A percentile compares a stretch with the other conserved stretches of the same genome.
These are phyloP conservation scores for Pyrrhia umbra DNA, from an alignment of 2,888 invertebrate species.

Conservation along the genomic window DNA sequence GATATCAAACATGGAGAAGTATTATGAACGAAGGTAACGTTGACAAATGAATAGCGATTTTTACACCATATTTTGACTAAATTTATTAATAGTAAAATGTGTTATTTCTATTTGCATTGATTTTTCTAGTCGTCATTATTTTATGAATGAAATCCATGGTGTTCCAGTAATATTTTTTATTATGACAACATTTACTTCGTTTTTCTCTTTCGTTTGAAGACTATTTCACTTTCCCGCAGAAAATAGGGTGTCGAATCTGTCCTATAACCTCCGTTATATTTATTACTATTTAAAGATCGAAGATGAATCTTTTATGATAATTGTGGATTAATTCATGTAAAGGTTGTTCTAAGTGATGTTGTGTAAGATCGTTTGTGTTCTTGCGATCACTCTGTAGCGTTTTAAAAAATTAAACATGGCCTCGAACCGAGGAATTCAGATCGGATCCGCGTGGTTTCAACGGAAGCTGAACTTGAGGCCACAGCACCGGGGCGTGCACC, in stretches of 20 bases:
- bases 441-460: conserved; percentile 99
- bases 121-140: conserved; percentile 28
- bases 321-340: conserved; percentile 91
- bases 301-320: conserved; percentile 93
- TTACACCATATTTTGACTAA: neutral
- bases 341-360: conserved; percentile 90
- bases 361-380: conserved; percentile 89
- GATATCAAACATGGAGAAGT: no score
- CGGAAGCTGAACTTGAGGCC: conserved; percentile 98
- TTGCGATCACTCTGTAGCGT: conserved; percentile 89
- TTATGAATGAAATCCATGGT: conserved; percentile 71
- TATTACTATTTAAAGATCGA: conserved; percentile 89
- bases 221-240: conserved; percentile 90
- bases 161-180: conserved; percentile 67
- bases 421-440: conserved; percentile 97
- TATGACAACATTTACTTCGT: conserved; percentile 82
- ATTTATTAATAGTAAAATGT: neutral
- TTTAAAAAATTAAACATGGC: conserved; percentile 93
- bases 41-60: neutral
- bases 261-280: conserved; percentile 89
- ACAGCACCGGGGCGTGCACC: conserved; percentile 98
- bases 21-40: no score
- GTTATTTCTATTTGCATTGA: neutral
- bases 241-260: conserved; percentile 91
- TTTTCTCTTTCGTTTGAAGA: conserved; percentile 87